Evolutionary conservation across 1,140 invertebrate genomes (phyloP), one percentile per base, ranked within the genome.

Genomic region (Manduca sexta): DNA sequence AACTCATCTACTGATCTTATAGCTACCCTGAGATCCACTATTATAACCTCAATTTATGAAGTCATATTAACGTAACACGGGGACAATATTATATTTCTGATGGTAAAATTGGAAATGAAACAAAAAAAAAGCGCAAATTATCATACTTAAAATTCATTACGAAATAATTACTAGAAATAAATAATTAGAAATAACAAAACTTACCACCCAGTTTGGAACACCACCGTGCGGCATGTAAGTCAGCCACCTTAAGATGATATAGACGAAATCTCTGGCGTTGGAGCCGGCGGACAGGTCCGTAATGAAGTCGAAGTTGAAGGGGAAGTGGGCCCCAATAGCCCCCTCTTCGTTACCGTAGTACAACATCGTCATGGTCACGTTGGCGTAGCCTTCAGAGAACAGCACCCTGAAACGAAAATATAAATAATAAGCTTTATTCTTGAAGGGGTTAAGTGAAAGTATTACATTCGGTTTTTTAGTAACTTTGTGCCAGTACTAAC

Each of bases 301-400:
- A 14, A 92, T 88, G 29, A 91, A 88, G 45, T 89, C 83, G 56
- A 94, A 93, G 69, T 94, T 93, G 65, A 93, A 93, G 0, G 92
- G 90, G 34, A 93, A 87, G 43, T 92, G 87, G 1, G 89, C 86
- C 1, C 91, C 90, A 13, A 58, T 57, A 0, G 39, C 44, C 10
- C 75, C 74, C 0, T 50, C 51, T 11, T 68, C 72, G 49, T 85
- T 78, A 7, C 85, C 86, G 45, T 86, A 95, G 60, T 91, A 94
- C 17, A 84, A 60, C 65, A 93, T 89, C 0, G 88, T 88, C 35
- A 88, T 82, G 0, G 88, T 69, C 0, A 90, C 66, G 12, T 85
- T 82, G 0, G 88, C 87, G 57, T 92, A 92, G 1, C 89, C 91
- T 69, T 94, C 93, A 0, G 91, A 89, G 56, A 94, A 84, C 8